These are phyloP conservation scores for Caenorhabditis sp. DNA, from an alignment of 2,888 invertebrate species.

Conservation along the genomic window DNA sequence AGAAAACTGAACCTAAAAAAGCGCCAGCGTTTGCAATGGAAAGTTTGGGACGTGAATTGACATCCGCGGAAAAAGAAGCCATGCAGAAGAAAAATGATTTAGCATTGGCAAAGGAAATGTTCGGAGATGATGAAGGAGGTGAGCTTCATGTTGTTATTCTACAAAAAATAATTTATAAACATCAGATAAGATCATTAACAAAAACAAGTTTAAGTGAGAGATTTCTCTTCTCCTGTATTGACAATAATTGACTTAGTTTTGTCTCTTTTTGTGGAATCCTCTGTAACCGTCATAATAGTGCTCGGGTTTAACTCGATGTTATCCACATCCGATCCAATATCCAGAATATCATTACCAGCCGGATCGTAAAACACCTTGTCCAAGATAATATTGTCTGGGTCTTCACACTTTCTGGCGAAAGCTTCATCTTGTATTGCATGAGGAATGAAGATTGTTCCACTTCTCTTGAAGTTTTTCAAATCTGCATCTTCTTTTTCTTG, in stretches of 20 bases:
- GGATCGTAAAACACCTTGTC: too few relatives aligned
- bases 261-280: neutral
- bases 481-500: too few relatives aligned
- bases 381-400: too few relatives aligned
- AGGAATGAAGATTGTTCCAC: too few relatives aligned
- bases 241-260: neutral
- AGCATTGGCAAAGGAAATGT: conserved; percentile 48
- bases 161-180: too few relatives aligned
- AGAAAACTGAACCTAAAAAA: conserved; percentile 20
- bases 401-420: too few relatives aligned
- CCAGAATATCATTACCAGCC: too few relatives aligned
- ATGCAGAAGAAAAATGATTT: conserved; percentile 47
- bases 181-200: neutral
- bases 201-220: neutral
- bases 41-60: conserved; percentile 52
- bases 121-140: conserved; percentile 37
- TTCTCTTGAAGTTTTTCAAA: too few relatives aligned
- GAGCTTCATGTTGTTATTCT: neutral
- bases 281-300: neutral
- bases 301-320: neutral
- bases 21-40: conserved; percentile 49
- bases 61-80: conserved; percentile 51
- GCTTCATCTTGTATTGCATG: too few relatives aligned
- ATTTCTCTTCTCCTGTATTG: too few relatives aligned
- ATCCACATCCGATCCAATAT: too few relatives aligned